phyloP scores from a whole-genome alignment of 2,113 vertebrate species.

The Cynoglossus semilaevis region DNA sequence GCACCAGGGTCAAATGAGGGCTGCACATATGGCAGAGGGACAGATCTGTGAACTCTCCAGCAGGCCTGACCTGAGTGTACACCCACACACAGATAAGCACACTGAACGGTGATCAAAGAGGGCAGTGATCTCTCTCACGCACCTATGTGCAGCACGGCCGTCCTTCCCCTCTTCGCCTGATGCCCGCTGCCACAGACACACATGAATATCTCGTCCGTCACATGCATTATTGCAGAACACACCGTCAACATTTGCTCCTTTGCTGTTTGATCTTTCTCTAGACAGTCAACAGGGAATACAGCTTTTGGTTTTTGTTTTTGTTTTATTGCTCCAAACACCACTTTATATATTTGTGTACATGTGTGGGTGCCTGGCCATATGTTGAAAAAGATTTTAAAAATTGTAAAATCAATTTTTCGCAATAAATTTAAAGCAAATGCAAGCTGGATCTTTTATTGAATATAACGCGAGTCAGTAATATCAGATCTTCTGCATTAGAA shows the following conservation, averaged over 20 bases:
- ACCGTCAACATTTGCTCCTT: slow-evolving; percentile 31
- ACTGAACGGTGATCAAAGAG: slow-evolving; percentile 63
- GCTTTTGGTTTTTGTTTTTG: slow-evolving; percentile 11
- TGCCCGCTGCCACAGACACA: slow-evolving; percentile 56
- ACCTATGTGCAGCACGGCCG: slow-evolving; percentile 17
- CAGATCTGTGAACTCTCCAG: slow-evolving; percentile 56
- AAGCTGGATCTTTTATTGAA: too few relatives aligned
- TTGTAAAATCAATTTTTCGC: too few relatives aligned
- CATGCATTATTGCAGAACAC: slow-evolving; percentile 44
- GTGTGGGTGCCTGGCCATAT: not conserved
- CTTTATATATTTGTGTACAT: not conserved
- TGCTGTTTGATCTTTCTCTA: slow-evolving; percentile 48
- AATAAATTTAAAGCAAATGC: too few relatives aligned
- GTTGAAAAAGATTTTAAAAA: too few relatives aligned
- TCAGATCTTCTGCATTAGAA: too few relatives aligned
- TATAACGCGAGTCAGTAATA: too few relatives aligned
- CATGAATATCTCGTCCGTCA: slow-evolving; percentile 61
- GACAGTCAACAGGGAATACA: slow-evolving; percentile 32
- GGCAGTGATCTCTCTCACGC: slow-evolving; percentile 45
- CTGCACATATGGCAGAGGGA: slow-evolving; percentile 61
- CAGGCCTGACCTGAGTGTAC: slow-evolving; percentile 53
- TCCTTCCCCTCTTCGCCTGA: slow-evolving; percentile 19
- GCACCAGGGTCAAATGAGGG: slow-evolving; percentile 66
- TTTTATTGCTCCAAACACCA: slow-evolving; percentile 6
- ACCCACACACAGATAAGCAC: slow-evolving; percentile 53